Base-by-base conservation (phyloP, 1,140 invertebrate genomes). In the Sesamia nonagrioides region DNA sequence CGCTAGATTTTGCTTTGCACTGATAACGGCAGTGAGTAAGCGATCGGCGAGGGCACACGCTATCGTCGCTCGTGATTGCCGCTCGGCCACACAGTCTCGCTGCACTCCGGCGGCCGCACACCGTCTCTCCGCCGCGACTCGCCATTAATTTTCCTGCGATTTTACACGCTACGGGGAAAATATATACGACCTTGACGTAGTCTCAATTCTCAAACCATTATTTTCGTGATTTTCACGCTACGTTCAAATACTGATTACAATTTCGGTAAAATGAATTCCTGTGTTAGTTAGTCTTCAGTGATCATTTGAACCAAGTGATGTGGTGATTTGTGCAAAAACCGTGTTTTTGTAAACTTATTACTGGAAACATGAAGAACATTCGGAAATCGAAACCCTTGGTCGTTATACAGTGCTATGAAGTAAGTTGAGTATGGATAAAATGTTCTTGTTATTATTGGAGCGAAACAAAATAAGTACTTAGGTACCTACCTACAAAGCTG, bases 361-460 rank as follows among this genome's bases (percentile, higher is more conserved):
- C 37, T 58, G 60, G 21, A 60, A 91, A 77, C 79, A 93, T 92
- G 89, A 95, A 92, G 92, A 91, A 90, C 77, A 91, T 84, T 80
- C 84, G 82, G 37, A 94, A 92, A 86, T 87, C 88, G 61, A 93
- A 94, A 80, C 95, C 95, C 13, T 84, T 95, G 61, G 95, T 96
- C 80, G 89, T 94, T 71, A 95, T 96, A 82, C 95, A 95, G 82
- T 95, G 95, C 88, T 96, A 96, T 83, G 94, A 95, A 94, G 95
- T 96, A 92, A 95, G 95, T 95, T 79, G 37, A 83, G 56, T 66
- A 81, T 56, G 54, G 69, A 75, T 74, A 63, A 73, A 78, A 77
- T 78, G 66, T 83, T 73, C 79, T 76, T 82, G 63, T 80, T 82
- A 73, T 84, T 79, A 86, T 77, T 79, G 66, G 81, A 86, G 79